phyloP scores from a whole-genome alignment of 2,113 vertebrate species.

The Mesoclemmys tuberculata region DNA sequence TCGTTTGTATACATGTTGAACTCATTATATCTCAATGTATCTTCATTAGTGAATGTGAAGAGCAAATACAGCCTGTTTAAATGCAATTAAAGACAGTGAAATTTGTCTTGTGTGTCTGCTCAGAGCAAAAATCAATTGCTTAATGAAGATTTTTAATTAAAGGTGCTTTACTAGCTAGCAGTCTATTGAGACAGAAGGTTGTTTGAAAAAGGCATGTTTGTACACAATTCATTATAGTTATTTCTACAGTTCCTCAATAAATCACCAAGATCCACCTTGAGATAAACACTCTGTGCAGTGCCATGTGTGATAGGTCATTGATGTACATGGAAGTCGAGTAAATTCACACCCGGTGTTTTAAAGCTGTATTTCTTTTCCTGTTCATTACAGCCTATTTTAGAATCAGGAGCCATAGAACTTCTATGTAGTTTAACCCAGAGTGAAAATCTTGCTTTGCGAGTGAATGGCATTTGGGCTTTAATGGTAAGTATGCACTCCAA shows the following conservation, averaged over 20 bases:
- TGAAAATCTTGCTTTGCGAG: slow-evolving; percentile 95
- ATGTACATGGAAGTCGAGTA: not conserved
- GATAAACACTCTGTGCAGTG: not conserved
- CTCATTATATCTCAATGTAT: not conserved
- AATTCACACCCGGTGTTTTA: slow-evolving; percentile 1
- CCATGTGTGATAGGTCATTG: not conserved
- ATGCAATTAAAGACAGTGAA: not conserved
- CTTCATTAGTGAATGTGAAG: not conserved
- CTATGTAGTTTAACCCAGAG: slow-evolving; percentile 98
- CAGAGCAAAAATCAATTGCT: not conserved
- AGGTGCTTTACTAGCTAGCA: not conserved
- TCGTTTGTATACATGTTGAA: not conserved
- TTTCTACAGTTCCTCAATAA: not conserved
- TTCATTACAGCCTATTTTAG: slow-evolving; percentile 91
- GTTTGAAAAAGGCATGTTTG: not conserved
- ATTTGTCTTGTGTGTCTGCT: not conserved
- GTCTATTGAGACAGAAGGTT: not conserved
- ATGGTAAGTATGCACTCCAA: slow-evolving; percentile 85
- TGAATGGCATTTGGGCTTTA: slow-evolving; percentile 99
- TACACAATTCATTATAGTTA: not conserved
- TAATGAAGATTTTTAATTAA: not conserved
- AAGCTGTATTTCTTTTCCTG: not conserved
- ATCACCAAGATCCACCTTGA: not conserved
- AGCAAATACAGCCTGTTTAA: not conserved
- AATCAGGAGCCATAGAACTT: slow-evolving; percentile 97